Conservation (phyloP, 2,113 vertebrate species). For the Lucifuga dentata region DNA sequence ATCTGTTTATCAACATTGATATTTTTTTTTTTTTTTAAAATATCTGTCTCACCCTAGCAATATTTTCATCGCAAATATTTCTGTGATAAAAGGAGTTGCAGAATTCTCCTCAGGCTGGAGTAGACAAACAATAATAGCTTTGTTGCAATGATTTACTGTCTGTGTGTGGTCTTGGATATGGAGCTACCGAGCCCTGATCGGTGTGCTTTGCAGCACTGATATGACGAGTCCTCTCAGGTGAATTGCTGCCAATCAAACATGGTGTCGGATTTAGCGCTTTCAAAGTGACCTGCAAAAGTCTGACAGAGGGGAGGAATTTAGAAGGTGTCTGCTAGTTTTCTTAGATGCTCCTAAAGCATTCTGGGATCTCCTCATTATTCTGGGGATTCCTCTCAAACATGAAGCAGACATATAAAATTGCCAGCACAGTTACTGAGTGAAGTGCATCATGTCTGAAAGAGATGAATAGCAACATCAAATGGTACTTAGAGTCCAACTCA, state of each 20-base stretch:
- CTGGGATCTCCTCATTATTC: background rate
- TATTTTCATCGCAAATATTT: constrained; percentile 11
- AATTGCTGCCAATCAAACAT: background rate
- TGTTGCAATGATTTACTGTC: constrained; percentile 39
- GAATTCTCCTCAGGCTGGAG: constrained; percentile 10
- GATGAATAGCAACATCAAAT: no score
- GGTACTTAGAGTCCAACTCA: no score
- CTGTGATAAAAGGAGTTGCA: constrained; percentile 1
- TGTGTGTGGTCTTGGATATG: background rate
- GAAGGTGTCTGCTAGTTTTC: constrained; percentile 15
- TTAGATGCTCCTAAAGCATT: constrained; percentile 5
- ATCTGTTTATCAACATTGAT: no score
- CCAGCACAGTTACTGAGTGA: no score
- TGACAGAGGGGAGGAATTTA: constrained; percentile 21
- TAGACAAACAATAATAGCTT: constrained; percentile 28
- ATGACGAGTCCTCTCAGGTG: background rate
- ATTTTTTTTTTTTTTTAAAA: no score
- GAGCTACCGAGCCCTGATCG: no score
- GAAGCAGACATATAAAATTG: background rate
- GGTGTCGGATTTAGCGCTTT: background rate
- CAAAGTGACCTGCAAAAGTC: constrained; percentile 15
- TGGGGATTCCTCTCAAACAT: background rate
- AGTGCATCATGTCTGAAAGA: no score
- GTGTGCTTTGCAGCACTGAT: constrained; percentile 7
- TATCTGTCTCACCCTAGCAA: background rate